phyloP scores from a whole-genome alignment of 64 coral and sea anemone species.

The Pocillopora verrucosa region DNA sequence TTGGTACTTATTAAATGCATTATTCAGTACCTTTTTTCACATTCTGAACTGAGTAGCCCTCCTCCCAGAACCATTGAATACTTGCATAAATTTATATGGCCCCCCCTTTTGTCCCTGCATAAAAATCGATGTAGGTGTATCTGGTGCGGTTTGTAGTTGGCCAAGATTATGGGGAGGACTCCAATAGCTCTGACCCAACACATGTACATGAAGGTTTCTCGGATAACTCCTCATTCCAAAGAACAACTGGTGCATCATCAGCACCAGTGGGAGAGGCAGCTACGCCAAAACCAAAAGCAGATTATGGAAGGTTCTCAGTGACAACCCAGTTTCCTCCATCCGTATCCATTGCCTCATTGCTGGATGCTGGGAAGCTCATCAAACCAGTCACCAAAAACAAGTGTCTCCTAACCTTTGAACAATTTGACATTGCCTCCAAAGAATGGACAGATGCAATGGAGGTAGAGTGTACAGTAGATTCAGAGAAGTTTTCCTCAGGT shows the following conservation, averaged over 20 bases:
- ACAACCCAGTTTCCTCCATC: conserved; percentile 19
- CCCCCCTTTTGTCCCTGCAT: too few relatives aligned
- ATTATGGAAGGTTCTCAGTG: background rate
- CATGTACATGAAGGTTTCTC: background rate
- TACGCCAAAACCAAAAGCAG: background rate
- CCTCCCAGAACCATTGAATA: too few relatives aligned
- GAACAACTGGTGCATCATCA: background rate
- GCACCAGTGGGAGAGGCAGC: background rate
- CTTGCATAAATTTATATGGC: too few relatives aligned
- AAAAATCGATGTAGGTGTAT: background rate
- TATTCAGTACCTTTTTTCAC: too few relatives aligned
- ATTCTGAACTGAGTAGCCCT: too few relatives aligned
- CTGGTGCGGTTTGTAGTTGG: conserved; percentile 8
- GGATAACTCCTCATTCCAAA: background rate
- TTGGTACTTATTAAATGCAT: too few relatives aligned
- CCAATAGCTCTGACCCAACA: background rate
- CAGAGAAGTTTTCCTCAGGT: conserved; percentile 19
- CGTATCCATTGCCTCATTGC: conserved; percentile 23
- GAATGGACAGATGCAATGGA: conserved; percentile 11
- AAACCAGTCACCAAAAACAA: conserved; percentile 5
- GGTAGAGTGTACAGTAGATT: conserved; percentile 7
- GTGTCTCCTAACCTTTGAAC: conserved; percentile 4
- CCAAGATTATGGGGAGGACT: background rate
- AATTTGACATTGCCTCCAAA: conserved; percentile 14
- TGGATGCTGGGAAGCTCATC: conserved; percentile 29